These are phyloP conservation scores for Charaxes varanes DNA, from an alignment of 1,140 invertebrate species.

Conservation along the genomic window DNA sequence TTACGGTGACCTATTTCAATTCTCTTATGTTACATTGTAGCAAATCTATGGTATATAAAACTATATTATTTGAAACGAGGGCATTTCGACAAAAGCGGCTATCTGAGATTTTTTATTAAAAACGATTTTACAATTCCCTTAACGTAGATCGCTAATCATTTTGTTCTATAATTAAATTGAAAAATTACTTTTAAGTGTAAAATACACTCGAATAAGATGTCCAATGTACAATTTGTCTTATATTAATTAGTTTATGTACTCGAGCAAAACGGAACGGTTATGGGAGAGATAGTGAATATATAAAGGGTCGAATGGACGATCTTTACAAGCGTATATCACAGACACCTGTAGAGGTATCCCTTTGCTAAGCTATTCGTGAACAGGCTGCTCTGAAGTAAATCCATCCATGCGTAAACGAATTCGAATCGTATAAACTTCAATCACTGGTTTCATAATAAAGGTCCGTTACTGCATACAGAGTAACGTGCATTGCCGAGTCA, in stretches of 20 bases:
- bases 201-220: constrained; percentile 36
- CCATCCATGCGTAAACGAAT: too few relatives aligned
- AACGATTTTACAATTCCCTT: constrained; percentile 29
- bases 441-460: too few relatives aligned
- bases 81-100: constrained; percentile 23
- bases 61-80: constrained; percentile 26
- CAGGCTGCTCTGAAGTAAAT: constrained; percentile 30
- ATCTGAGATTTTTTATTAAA: constrained; percentile 25
- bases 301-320: constrained; percentile 61
- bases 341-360: constrained; percentile 46
- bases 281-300: constrained; percentile 29
- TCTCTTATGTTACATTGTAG: constrained; percentile 29
- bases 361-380: constrained; percentile 53
- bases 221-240: constrained; percentile 39
- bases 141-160: constrained; percentile 30
- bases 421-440: too few relatives aligned
- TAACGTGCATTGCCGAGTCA: too few relatives aligned
- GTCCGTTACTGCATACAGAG: too few relatives aligned
- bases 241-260: constrained; percentile 25
- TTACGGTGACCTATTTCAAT: constrained; percentile 23
- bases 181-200: constrained; percentile 38
- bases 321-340: constrained; percentile 70
- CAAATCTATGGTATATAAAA: constrained; percentile 34
- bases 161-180: constrained; percentile 39
- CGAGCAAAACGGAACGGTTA: constrained; percentile 31